A percentile compares a stretch with the other conserved stretches of the same genome.
phyloP scores from a whole-genome alignment of 2,797 vertebrate species.

The Sebastes ruberrimus region DNA sequence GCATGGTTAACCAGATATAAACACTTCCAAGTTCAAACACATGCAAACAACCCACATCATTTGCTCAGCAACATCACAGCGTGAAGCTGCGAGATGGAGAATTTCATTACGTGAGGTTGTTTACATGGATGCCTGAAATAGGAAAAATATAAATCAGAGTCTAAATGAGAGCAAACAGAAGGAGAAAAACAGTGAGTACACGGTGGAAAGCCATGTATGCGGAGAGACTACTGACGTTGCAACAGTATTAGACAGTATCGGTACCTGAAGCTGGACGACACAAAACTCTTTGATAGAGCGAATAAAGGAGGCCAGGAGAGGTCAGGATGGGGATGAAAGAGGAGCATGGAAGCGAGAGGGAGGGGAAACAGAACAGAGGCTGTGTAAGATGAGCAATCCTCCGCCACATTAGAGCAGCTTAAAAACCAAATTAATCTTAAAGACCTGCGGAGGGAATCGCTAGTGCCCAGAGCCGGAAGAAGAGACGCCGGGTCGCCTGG shows the following conservation, averaged over 20 bases:
- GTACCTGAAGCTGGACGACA: background rate
- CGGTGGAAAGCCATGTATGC: background rate
- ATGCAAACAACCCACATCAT: slow-evolving; percentile 20
- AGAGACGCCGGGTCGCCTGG: slow-evolving; percentile 34
- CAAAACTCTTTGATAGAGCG: slow-evolving; percentile 22
- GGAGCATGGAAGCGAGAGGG: background rate
- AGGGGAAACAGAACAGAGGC: background rate
- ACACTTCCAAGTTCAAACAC: slow-evolving; percentile 17
- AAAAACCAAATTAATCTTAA: slow-evolving; percentile 60
- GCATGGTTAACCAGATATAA: background rate
- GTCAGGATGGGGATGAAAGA: slow-evolving; percentile 23
- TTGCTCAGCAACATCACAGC: slow-evolving; percentile 5
- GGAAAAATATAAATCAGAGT: background rate
- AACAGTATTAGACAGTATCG: background rate
- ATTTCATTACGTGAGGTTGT: slow-evolving; percentile 28
- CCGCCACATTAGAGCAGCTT: slow-evolving; percentile 56
- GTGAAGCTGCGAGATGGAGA: slow-evolving; percentile 7
- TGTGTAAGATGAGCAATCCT: slow-evolving; percentile 56
- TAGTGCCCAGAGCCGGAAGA: slow-evolving; percentile 28
- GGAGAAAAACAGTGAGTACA: background rate
- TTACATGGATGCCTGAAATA: slow-evolving; percentile 25
- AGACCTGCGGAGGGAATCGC: slow-evolving; percentile 41
- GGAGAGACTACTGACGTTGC: background rate
- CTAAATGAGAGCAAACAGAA: background rate
- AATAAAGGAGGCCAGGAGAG: slow-evolving; percentile 25